phyloP scores from a whole-genome alignment of 1,140 invertebrate genomes.

The Ips nitidus region DNA sequence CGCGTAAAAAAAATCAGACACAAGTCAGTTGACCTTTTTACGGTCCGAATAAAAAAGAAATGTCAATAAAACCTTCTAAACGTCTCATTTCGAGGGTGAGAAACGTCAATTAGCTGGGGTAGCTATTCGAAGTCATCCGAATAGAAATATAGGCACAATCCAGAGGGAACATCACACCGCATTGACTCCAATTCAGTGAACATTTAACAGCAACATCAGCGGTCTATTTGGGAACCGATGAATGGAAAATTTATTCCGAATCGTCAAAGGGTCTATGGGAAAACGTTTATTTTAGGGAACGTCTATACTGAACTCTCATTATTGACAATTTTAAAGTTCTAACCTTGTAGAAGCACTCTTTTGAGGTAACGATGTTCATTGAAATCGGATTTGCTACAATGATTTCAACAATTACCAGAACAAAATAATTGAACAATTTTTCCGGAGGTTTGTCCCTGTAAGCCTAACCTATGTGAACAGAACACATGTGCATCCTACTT shows the following conservation, averaged over 20 bases:
- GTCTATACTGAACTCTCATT: not conserved
- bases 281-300: slow-evolving; percentile 27
- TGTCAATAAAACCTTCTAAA: slow-evolving; percentile 27
- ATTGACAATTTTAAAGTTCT: no score
- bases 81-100: slow-evolving; percentile 29
- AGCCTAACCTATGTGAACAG: slow-evolving; percentile 44
- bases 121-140: slow-evolving; percentile 20
- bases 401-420: slow-evolving; percentile 10
- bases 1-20: slow-evolving; percentile 17
- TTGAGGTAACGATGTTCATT: not conserved
- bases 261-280: slow-evolving; percentile 29
- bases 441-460: slow-evolving; percentile 31
- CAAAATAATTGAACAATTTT: slow-evolving; percentile 34
- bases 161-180: slow-evolving; percentile 27
- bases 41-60: slow-evolving; percentile 12
- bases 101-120: slow-evolving; percentile 32
- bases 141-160: slow-evolving; percentile 27
- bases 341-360: not conserved
- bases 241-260: slow-evolving; percentile 33
- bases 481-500: slow-evolving; percentile 49
- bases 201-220: slow-evolving; percentile 26
- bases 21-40: slow-evolving; percentile 29
- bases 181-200: slow-evolving; percentile 29
- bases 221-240: slow-evolving; percentile 29
- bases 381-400: slow-evolving; percentile 25